Conservation (phyloP, 2,113 vertebrate species). For the Austrofundulus limnaeus region DNA sequence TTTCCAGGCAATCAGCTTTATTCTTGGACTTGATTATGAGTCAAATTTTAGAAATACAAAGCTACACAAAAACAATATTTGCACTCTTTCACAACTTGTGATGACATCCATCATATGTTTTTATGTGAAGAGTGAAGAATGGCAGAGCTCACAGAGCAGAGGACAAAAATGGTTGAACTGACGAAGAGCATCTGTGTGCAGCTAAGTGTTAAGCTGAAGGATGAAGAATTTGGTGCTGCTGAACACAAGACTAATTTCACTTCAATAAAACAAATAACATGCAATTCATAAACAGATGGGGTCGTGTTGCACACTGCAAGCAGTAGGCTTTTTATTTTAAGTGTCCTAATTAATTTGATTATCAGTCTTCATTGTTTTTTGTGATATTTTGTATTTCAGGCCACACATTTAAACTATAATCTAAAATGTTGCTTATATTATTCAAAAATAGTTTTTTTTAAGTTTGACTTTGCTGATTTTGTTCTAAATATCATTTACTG, state of each 20-base stretch:
- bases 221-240: slow-evolving; percentile 8
- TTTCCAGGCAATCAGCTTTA: no score
- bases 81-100: no score
- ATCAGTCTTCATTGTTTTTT: not conserved
- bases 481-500: no score
- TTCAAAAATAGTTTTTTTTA: no score
- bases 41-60: no score
- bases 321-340: not conserved
- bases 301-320: not conserved
- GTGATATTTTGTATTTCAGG: not conserved
- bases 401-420: not conserved
- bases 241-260: slow-evolving; percentile 21
- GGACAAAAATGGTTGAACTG: slow-evolving; percentile 55
- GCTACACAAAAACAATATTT: no score
- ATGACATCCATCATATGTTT: not conserved
- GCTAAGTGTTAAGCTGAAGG: slow-evolving; percentile 43
- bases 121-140: not conserved
- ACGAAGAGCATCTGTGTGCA: slow-evolving; percentile 35
- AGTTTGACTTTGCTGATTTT: no score
- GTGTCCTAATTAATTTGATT: not conserved
- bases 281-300: not conserved
- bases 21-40: no score
- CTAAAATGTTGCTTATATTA: no score
- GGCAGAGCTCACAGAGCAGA: slow-evolving; percentile 10
- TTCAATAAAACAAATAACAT: slow-evolving; percentile 14